Conservation (phyloP, 1,140 invertebrate genomes). For the Ceratitis capitata region DNA sequence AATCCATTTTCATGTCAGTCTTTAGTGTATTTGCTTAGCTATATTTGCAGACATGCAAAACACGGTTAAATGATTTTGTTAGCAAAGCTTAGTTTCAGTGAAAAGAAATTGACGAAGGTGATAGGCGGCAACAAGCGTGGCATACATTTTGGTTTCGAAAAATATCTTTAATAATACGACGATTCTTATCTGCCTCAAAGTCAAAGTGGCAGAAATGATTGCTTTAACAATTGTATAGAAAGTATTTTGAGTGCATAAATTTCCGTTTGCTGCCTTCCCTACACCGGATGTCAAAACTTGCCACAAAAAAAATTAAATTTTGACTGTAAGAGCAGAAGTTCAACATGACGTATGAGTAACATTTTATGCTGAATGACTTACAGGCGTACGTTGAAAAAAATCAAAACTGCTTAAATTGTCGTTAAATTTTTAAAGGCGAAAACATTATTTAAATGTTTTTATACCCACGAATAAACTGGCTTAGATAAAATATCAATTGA, state of each 20-base stretch:
- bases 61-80: neutral
- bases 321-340: no score
- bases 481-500: no score
- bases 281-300: no score
- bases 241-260: neutral
- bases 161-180: neutral
- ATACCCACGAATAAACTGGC: no score
- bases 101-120: neutral
- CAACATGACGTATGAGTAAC: neutral
- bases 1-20: neutral
- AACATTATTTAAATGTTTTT: no score
- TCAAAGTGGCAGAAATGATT: neutral
- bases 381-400: no score
- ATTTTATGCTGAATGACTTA: neutral
- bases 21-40: neutral
- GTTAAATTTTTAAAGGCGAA: no score
- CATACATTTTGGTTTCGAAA: neutral
- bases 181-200: neutral
- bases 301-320: no score
- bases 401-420: no score
- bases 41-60: neutral
- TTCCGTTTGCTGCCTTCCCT: neutral
- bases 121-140: neutral
- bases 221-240: neutral
- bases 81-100: neutral